These are phyloP conservation scores for Torymus tubicola DNA, from an alignment of 2,888 invertebrate genomes.

Conservation along the genomic window DNA sequence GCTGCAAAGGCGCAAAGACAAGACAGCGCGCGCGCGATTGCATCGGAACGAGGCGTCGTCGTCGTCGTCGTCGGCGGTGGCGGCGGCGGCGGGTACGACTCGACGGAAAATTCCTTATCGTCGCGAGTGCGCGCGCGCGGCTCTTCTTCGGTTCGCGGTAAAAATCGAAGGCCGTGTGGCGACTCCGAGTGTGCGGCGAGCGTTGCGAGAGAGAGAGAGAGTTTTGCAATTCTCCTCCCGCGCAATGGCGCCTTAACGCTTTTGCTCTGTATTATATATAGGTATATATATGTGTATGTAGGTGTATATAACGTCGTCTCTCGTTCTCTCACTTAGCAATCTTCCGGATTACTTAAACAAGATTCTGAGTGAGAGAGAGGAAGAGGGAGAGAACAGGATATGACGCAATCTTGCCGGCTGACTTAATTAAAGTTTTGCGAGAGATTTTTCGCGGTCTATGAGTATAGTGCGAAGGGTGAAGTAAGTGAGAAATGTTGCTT, in stretches of 20 bases:
- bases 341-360: slow-evolving; percentile 4
- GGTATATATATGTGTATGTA: too few species aligned
- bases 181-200: too few species aligned
- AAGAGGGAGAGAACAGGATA: neutral
- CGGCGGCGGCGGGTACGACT: neutral
- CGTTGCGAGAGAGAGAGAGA: neutral
- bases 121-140: neutral
- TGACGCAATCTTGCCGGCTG: neutral
- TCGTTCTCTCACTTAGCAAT: neutral
- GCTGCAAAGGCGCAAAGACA: too few species aligned
- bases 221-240: slow-evolving; percentile 16
- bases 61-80: neutral
- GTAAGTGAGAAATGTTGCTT: too few species aligned
- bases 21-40: neutral
- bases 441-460: too few species aligned
- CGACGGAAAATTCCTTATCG: slow-evolving; percentile 26
- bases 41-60: slow-evolving; percentile 8
- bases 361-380: neutral
- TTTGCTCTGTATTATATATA: too few species aligned
- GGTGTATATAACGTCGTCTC: neutral
- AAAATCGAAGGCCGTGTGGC: slow-evolving; percentile 17
- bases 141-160: slow-evolving; percentile 13
- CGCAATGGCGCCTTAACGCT: too few species aligned
- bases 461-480: too few species aligned
- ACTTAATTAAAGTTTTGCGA: too few species aligned